phyloP scores from a whole-genome alignment of 2,888 invertebrate species.

The Lamellibrachia columna region DNA sequence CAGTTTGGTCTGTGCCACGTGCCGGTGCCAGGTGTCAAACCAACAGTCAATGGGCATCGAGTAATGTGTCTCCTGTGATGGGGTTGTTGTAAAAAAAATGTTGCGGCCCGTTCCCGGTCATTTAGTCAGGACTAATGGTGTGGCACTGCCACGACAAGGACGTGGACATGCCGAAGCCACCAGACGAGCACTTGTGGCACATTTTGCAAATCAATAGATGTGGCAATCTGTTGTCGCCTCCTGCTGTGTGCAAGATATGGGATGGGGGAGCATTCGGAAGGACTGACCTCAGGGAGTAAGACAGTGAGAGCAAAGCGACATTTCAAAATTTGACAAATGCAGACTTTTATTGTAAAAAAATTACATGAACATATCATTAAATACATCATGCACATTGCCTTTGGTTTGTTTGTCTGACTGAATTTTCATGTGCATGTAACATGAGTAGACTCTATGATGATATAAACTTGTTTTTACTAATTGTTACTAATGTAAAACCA shows the following conservation, averaged over 20 bases:
- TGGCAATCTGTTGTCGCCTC: background rate
- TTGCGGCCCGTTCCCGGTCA: too few species aligned
- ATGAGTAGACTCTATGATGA: background rate
- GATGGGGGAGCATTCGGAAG: background rate
- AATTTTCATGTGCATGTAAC: background rate
- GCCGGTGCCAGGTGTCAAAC: too few species aligned
- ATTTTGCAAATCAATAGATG: background rate
- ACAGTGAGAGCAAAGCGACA: background rate
- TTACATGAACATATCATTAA: background rate
- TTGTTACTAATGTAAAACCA: background rate
- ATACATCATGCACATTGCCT: background rate
- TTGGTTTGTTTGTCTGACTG: background rate
- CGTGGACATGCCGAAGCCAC: background rate
- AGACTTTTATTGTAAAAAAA: background rate
- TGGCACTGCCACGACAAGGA: background rate
- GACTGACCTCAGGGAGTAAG: background rate
- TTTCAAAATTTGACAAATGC: background rate
- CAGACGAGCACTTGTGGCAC: background rate
- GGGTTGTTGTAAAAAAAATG: too few species aligned
- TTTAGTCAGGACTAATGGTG: too few species aligned
- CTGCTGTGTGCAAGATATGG: background rate
- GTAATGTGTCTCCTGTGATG: too few species aligned
- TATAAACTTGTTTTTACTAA: background rate
- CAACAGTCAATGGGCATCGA: too few species aligned
- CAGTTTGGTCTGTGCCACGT: too few species aligned